Conservation (phyloP, 1,140 invertebrate genomes). For the Brachionus koreanus region DNA sequence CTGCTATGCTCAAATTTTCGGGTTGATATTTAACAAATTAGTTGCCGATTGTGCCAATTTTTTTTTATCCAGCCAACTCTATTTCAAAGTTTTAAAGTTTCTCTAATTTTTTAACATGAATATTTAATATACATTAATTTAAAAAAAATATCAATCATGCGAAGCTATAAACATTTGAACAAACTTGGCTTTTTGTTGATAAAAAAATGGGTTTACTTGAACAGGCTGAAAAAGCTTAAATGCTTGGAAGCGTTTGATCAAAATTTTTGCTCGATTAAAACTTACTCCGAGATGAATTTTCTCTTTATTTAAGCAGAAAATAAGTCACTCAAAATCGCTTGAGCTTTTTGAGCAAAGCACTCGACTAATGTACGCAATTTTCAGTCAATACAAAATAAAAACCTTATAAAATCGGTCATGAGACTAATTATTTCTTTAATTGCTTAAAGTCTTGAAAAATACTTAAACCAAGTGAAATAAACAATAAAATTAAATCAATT, state of each 20-base stretch:
- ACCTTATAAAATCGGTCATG: not conserved
- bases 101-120: not conserved
- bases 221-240: not conserved
- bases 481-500: not conserved
- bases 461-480: not conserved
- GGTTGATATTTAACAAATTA: not conserved
- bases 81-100: not conserved
- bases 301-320: not conserved
- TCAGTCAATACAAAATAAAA: not conserved
- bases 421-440: conserved; percentile 5
- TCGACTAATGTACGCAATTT: not conserved
- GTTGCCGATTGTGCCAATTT: not conserved
- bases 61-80: not conserved
- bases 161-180: not conserved
- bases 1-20: not conserved
- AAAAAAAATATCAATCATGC: not conserved
- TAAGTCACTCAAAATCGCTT: not conserved
- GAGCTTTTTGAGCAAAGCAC: not conserved
- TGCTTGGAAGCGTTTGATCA: not conserved
- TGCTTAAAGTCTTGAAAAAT: not conserved
- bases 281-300: not conserved
- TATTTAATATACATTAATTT: not conserved
- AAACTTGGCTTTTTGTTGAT: not conserved
- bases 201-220: not conserved
- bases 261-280: not conserved